Conservation (phyloP, 2,113 vertebrate species). For the Megaceryle maxima region DNA sequence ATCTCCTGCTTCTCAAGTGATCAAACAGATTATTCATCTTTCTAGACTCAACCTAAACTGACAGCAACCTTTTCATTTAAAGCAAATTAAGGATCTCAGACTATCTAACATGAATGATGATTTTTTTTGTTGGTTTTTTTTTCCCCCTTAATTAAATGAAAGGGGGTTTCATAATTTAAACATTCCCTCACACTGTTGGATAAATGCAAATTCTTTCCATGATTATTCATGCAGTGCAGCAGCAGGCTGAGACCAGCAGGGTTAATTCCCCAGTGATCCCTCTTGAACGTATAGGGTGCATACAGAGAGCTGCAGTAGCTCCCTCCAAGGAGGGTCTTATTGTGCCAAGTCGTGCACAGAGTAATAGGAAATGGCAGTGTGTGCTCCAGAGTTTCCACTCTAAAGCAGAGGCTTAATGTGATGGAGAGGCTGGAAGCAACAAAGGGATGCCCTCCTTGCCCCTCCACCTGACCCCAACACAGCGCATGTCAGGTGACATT, state of each 20-base stretch:
- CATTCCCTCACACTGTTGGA: neutral
- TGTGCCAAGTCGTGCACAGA: neutral
- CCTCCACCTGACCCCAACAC: fast-evolving
- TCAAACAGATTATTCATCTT: constrained; percentile 17
- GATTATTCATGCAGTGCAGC: neutral
- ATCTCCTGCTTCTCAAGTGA: neutral
- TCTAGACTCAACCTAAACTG: neutral
- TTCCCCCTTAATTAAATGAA: neutral
- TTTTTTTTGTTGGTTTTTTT: neutral
- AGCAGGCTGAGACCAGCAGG: neutral
- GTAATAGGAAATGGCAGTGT: neutral
- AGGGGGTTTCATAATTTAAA: constrained; percentile 1
- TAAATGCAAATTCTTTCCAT: neutral
- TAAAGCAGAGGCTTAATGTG: neutral
- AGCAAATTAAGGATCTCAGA: constrained; percentile 3
- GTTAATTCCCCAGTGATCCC: neutral
- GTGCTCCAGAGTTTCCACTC: neutral
- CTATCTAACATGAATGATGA: neutral
- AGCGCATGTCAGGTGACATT: neutral
- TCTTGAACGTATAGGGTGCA: neutral
- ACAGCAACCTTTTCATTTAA: neutral
- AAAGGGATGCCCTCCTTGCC: neutral
- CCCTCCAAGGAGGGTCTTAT: neutral
- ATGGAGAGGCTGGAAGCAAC: neutral
- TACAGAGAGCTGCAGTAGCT: neutral